Conservation (phyloP, 2,113 vertebrate species). For the Zeus faber region DNA sequence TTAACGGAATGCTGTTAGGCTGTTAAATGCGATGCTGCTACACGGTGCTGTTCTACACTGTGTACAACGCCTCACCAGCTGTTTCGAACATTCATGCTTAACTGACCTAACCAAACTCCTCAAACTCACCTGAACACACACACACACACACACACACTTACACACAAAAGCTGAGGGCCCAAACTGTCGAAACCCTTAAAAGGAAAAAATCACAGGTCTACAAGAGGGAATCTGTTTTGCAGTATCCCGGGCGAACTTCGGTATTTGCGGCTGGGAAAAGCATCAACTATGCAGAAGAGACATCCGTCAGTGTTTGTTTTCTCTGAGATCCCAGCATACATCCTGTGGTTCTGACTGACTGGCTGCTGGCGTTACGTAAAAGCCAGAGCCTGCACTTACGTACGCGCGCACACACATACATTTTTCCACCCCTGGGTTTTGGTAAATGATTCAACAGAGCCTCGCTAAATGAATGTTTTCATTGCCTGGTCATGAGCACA, state of each 20-base stretch:
- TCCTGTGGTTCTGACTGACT: constrained; percentile 55
- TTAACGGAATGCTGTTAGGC: too few species aligned
- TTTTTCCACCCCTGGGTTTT: constrained; percentile 53
- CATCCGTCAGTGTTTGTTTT: constrained; percentile 68
- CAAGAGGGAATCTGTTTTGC: constrained; percentile 60
- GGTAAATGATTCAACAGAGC: constrained; percentile 66
- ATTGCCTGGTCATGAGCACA: constrained; percentile 41
- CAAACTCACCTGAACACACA: constrained; percentile 7
- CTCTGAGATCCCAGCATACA: constrained; percentile 55
- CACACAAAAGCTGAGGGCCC: constrained; percentile 21
- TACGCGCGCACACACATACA: constrained; percentile 29
- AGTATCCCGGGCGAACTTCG: constrained; percentile 45
- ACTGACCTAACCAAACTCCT: constrained; percentile 9
- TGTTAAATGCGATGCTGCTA: constrained; percentile 29
- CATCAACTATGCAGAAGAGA: constrained; percentile 66
- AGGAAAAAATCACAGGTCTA: constrained; percentile 49
- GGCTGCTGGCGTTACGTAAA: constrained; percentile 60
- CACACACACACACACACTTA: constrained; percentile 14
- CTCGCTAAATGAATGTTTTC: constrained; percentile 55
- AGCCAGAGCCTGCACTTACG: constrained; percentile 48
- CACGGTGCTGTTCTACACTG: constrained; percentile 30
- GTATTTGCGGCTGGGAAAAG: constrained; percentile 67
- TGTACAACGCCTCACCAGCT: constrained; percentile 51
- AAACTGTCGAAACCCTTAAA: constrained; percentile 50
- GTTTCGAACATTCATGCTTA: constrained; percentile 23